These are phyloP conservation scores for Arge pagana DNA, from an alignment of 2,888 invertebrate genomes.

Conservation along the genomic window DNA sequence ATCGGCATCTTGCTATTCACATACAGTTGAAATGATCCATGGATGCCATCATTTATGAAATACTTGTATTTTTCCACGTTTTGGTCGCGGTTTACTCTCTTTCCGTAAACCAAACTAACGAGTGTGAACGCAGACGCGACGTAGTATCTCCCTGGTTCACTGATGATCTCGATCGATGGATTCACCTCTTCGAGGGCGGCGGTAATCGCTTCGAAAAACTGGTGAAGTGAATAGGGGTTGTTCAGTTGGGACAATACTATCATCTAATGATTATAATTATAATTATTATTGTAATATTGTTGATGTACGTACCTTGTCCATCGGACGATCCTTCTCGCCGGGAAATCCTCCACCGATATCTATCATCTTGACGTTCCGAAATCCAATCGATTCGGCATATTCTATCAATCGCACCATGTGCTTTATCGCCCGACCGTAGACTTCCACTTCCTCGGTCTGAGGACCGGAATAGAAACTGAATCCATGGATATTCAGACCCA, in stretches of 20 bases:
- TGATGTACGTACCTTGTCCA: slow-evolving; percentile 57
- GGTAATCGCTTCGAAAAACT: slow-evolving; percentile 60
- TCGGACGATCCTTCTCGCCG: slow-evolving; percentile 56
- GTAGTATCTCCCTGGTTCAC: slow-evolving; percentile 69
- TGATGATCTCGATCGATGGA: slow-evolving; percentile 58
- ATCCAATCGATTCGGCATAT: slow-evolving; percentile 59
- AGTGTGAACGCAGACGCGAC: slow-evolving; percentile 66
- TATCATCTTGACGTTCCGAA: slow-evolving; percentile 59
- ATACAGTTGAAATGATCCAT: slow-evolving; percentile 62
- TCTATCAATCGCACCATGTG: slow-evolving; percentile 61
- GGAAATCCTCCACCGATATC: slow-evolving; percentile 69
- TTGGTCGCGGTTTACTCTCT: slow-evolving; percentile 47
- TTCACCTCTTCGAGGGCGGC: slow-evolving; percentile 59
- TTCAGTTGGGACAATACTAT: too few species aligned
- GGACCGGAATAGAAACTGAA: slow-evolving; percentile 53
- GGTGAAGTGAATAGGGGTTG: background rate
- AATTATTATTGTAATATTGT: too few species aligned
- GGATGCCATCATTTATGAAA: slow-evolving; percentile 69
- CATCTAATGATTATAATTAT: too few species aligned
- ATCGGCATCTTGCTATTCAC: slow-evolving; percentile 38
- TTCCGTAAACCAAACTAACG: slow-evolving; percentile 62
- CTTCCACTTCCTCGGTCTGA: slow-evolving; percentile 54
- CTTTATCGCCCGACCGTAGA: slow-evolving; percentile 62
- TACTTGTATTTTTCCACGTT: slow-evolving; percentile 57
- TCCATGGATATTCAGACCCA: slow-evolving; percentile 46